Conservation (phyloP, 1,140 invertebrate genomes). For the Thereuonema tuberculata region DNA sequence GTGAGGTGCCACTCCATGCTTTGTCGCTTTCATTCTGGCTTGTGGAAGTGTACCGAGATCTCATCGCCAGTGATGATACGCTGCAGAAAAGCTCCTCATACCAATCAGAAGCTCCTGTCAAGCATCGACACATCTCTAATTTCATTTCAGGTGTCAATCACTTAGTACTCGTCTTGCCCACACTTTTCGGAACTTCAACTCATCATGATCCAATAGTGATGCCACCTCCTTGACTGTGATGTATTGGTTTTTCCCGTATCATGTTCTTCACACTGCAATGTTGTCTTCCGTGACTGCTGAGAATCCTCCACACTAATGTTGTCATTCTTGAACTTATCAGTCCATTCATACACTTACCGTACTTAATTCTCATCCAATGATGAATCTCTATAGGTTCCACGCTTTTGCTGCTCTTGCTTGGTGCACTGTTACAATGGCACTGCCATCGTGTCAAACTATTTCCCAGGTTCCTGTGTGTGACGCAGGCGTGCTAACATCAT, state of each 20-base stretch:
- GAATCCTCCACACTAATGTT: neutral
- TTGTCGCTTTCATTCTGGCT: too few relatives aligned
- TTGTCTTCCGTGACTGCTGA: neutral
- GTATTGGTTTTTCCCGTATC: neutral
- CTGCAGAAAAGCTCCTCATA: neutral
- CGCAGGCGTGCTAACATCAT: neutral
- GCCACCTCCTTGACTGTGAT: neutral
- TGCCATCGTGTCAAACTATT: neutral
- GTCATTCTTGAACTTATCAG: neutral
- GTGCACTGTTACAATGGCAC: neutral
- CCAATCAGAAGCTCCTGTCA: neutral
- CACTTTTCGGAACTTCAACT: neutral
- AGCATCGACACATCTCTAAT: neutral
- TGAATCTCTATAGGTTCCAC: neutral
- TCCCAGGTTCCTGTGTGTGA: neutral
- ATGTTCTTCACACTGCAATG: neutral
- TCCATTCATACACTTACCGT: neutral
- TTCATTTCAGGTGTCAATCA: neutral
- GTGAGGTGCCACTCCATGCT: too few relatives aligned
- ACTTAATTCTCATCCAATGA: neutral
- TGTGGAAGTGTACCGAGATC: too few relatives aligned
- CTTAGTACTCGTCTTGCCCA: neutral
- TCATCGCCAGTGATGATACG: neutral
- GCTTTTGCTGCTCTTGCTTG: neutral
- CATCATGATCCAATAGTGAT: neutral